These are phyloP conservation scores for Onychomys torridus DNA, from an alignment of 2,797 vertebrate species.

Conservation along the genomic window DNA sequence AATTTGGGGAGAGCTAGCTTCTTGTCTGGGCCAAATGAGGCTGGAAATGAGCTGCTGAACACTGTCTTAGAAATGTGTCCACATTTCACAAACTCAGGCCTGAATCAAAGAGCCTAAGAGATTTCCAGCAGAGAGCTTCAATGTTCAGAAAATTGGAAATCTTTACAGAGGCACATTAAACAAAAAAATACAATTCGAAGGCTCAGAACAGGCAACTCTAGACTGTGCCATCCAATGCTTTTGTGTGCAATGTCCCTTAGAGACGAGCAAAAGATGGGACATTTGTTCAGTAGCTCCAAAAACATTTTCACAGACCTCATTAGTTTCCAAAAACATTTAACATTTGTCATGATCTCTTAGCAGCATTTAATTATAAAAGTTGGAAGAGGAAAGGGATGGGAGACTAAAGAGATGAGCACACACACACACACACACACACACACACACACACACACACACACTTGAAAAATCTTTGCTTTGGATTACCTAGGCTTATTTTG, in stretches of 20 bases:
- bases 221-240: no score
- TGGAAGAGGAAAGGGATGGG: neutral
- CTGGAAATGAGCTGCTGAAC: slow-evolving; percentile 48
- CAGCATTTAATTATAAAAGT: neutral
- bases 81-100: neutral
- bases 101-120: neutral
- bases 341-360: neutral
- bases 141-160: slow-evolving; percentile 48
- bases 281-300: neutral
- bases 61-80: neutral
- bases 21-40: slow-evolving; percentile 53
- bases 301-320: neutral
- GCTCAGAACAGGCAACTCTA: neutral
- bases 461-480: neutral
- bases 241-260: neutral
- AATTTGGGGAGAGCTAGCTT: slow-evolving; percentile 17
- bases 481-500: neutral
- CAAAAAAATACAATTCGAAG: slow-evolving; percentile 2
- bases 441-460: neutral
- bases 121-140: neutral
- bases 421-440: neutral
- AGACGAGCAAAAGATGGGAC: neutral
- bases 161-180: neutral
- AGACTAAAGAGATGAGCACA: neutral
- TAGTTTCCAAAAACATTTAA: neutral